Percentiles rank a stretch among this genome's conserved stretches.
phyloP scores from a whole-genome alignment of 2,797 vertebrate genomes.

The Pangasius larnaudii region DNA sequence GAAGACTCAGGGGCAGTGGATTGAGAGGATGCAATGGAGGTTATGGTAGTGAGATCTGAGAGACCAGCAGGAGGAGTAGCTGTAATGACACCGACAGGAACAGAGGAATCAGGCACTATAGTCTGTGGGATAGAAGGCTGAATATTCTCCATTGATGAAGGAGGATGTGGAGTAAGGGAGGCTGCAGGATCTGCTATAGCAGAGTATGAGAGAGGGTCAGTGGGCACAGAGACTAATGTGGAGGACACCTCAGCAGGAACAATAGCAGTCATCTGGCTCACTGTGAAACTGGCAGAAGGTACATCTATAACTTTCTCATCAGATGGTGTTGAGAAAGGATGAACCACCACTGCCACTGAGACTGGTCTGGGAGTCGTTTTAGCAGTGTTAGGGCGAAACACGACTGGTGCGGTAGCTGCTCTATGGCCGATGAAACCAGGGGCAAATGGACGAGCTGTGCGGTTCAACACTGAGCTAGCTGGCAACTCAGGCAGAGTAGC shows the following conservation, averaged over 20 bases:
- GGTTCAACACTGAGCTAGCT: conserved; percentile 77
- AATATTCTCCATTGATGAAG: conserved; percentile 58
- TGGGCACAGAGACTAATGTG: conserved; percentile 43
- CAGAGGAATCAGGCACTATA: conserved; percentile 1
- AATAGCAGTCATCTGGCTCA: conserved; percentile 37
- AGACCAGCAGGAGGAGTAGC: not conserved
- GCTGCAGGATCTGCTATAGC: conserved; percentile 48
- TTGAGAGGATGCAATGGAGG: not conserved
- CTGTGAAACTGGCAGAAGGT: conserved; percentile 42
- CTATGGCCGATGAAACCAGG: conserved; percentile 86
- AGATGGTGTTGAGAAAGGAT: conserved; percentile 59
- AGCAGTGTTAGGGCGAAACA: conserved; percentile 83
- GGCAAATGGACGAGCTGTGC: conserved; percentile 92
- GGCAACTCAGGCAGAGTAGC: conserved; percentile 70
- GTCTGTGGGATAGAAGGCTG: conserved; percentile 44
- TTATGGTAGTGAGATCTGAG: conserved; percentile 12
- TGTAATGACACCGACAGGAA: not conserved
- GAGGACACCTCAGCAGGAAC: conserved; percentile 47
- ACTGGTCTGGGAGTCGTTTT: conserved; percentile 76
- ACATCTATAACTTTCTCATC: conserved; percentile 59
- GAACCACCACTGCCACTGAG: conserved; percentile 69
- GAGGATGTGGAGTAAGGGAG: conserved; percentile 54
- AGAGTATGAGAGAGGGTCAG: conserved; percentile 50
- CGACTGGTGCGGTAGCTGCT: conserved; percentile 86
- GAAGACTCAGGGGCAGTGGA: conserved; percentile 22